A percentile compares a stretch with the other conserved stretches of the same genome.
These are phyloP conservation scores for Sphaeridia pumilis DNA, from an alignment of 2,888 invertebrate genomes.

Conservation along the genomic window DNA sequence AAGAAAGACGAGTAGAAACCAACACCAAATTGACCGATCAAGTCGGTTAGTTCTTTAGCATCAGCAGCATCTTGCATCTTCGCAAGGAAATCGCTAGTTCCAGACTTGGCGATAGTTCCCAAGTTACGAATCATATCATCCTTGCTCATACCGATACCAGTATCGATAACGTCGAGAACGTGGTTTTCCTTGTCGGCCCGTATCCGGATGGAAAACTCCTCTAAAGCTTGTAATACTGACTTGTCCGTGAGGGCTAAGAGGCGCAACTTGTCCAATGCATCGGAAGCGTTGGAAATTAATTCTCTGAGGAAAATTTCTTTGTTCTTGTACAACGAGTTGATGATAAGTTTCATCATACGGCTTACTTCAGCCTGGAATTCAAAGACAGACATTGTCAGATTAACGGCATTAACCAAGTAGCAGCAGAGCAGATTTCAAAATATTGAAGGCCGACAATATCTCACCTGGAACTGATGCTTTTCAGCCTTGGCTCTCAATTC, in stretches of 20 bases:
- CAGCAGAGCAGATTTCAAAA: no score
- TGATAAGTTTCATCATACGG: slow-evolving; percentile 99
- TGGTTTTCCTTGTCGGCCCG: slow-evolving; percentile 80
- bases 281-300: slow-evolving; percentile 97
- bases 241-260: slow-evolving; percentile 81
- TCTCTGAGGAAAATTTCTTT: slow-evolving; percentile 98
- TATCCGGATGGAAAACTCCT: slow-evolving; percentile 79
- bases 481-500: slow-evolving; percentile 80
- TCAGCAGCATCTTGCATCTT: slow-evolving; percentile 62
- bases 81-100: slow-evolving; percentile 87
- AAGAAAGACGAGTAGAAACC: slow-evolving; percentile 98
- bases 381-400: slow-evolving; percentile 1
- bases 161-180: slow-evolving; percentile 85
- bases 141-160: slow-evolving; percentile 96
- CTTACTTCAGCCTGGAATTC: slow-evolving; percentile 99
- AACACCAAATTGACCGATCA: slow-evolving; percentile 99
- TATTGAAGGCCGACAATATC: no score
- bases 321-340: slow-evolving; percentile 96
- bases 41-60: slow-evolving; percentile 72
- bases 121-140: slow-evolving; percentile 86
- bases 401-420: no score
- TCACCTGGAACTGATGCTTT: slow-evolving; percentile 57
- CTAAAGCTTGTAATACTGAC: slow-evolving; percentile 59
- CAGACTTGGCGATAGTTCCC: slow-evolving; percentile 96
- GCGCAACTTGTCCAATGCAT: slow-evolving; percentile 96